Percentiles rank a stretch among this genome's conserved stretches.
Conservation (phyloP, 1,140 invertebrate species). For the Magallana angulata region DNA sequence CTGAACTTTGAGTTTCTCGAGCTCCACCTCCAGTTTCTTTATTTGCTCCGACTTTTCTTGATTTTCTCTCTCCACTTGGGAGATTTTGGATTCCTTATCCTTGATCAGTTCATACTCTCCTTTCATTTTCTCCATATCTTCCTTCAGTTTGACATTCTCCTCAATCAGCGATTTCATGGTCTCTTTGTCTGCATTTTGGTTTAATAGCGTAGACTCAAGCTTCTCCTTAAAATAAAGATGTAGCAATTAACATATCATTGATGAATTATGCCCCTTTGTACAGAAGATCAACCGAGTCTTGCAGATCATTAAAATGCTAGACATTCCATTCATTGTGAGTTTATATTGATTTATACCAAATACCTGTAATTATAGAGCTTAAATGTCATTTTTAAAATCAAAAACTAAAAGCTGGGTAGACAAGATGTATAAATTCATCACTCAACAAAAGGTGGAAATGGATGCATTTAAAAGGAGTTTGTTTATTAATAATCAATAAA, state of each 20-base stretch:
- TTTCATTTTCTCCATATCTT: conserved; percentile 47
- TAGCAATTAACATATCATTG: neutral
- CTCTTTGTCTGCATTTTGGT: conserved; percentile 48
- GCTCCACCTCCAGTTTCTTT: conserved; percentile 40
- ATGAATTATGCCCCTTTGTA: too few relatives aligned
- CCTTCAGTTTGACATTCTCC: conserved; percentile 43
- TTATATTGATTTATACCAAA: too few relatives aligned
- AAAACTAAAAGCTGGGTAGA: too few relatives aligned
- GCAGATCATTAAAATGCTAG: too few relatives aligned
- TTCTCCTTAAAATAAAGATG: neutral
- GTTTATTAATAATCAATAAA: too few relatives aligned
- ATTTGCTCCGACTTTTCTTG: conserved; percentile 32
- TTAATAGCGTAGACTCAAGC: conserved; percentile 23
- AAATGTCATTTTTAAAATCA: too few relatives aligned
- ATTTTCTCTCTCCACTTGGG: conserved; percentile 39
- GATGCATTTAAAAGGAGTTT: too few relatives aligned
- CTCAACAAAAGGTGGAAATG: too few relatives aligned
- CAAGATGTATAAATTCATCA: too few relatives aligned
- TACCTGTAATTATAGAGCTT: too few relatives aligned
- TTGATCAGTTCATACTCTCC: conserved; percentile 46
- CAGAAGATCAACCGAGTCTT: too few relatives aligned
- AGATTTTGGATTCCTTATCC: conserved; percentile 43
- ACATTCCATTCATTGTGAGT: too few relatives aligned
- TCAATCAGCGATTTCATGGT: conserved; percentile 45
- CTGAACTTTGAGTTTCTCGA: conserved; percentile 35